Conservation (phyloP, 37 sponge, comb jelly and placozoan genomes). For the Eunapius fragilis region DNA sequence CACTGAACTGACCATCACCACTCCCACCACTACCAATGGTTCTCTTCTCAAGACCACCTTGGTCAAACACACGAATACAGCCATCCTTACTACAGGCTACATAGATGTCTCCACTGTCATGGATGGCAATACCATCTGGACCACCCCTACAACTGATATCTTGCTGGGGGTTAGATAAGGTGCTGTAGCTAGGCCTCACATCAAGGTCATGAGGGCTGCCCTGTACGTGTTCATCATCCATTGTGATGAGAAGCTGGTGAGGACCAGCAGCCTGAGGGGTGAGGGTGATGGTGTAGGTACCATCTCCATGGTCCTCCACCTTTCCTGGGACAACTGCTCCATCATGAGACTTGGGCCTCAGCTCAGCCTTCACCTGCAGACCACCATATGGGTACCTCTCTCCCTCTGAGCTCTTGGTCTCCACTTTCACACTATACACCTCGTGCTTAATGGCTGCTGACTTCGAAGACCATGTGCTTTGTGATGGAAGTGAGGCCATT, state of each 20-base stretch:
- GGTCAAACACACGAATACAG: conserved; percentile 7
- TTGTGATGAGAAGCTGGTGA: not conserved
- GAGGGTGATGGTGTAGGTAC: not conserved
- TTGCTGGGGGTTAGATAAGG: not conserved
- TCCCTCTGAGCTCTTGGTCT: not conserved
- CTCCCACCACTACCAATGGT: no score
- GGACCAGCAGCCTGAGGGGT: not conserved
- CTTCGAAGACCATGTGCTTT: not conserved
- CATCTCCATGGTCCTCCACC: not conserved
- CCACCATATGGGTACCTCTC: not conserved
- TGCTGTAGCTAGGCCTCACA: not conserved
- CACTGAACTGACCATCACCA: conserved; percentile 9
- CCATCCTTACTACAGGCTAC: not conserved
- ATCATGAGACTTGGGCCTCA: not conserved
- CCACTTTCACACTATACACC: not conserved
- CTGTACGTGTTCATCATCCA: not conserved
- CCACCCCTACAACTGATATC: not conserved
- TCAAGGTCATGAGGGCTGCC: not conserved
- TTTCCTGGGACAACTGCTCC: not conserved
- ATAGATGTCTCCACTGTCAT: conserved; percentile 5
- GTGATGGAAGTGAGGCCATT: conserved; percentile 10
- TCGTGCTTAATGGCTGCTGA: not conserved
- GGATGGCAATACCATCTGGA: not conserved
- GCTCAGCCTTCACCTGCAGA: not conserved
- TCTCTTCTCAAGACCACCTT: conserved; percentile 1